Evolutionary conservation across 2,113 vertebrate genomes (phyloP).

Genomic region (Chitala chitala): DNA sequence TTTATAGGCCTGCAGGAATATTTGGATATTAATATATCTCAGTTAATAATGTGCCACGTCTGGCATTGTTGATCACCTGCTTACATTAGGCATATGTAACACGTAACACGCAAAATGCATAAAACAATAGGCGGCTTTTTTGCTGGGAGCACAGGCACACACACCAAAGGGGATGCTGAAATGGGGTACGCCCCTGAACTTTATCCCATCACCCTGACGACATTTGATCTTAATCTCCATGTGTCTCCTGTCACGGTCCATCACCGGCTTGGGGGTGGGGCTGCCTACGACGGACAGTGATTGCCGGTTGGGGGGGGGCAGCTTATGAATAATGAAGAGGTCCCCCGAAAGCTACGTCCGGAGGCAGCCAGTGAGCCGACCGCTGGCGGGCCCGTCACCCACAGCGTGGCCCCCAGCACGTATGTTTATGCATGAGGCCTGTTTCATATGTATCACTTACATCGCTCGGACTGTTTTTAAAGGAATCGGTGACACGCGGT

Average conservation of each 20-base stretch:
- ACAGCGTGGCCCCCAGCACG: conserved; percentile 47
- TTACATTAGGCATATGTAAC: no score
- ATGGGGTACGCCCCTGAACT: no score
- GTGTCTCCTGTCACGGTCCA: conserved; percentile 89
- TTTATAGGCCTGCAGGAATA: no score
- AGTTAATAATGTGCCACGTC: no score
- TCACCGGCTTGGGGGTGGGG: conserved; percentile 59
- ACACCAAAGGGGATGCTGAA: no score
- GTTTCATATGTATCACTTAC: conserved; percentile 86
- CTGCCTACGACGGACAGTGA: background rate
- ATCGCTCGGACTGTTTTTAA: conserved; percentile 79
- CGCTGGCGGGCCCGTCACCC: conserved; percentile 67
- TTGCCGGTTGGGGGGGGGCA: conserved; percentile 70
- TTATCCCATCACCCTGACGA: conserved; percentile 59
- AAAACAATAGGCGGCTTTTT: no score
- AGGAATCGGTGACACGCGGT: conserved; percentile 80
- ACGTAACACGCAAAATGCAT: no score
- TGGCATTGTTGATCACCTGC: no score
- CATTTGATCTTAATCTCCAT: conserved; percentile 96
- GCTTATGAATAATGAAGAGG: conserved; percentile 99
- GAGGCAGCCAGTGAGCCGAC: conserved; percentile 79
- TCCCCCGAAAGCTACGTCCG: conserved; percentile 78
- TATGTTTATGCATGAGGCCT: conserved; percentile 87
- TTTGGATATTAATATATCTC: no score
- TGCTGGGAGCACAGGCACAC: no score